Evolutionary conservation across 2,113 vertebrate genomes (phyloP), one percentile per base, ranked within the genome.

Genomic region (Lophius piscatorius): DNA sequence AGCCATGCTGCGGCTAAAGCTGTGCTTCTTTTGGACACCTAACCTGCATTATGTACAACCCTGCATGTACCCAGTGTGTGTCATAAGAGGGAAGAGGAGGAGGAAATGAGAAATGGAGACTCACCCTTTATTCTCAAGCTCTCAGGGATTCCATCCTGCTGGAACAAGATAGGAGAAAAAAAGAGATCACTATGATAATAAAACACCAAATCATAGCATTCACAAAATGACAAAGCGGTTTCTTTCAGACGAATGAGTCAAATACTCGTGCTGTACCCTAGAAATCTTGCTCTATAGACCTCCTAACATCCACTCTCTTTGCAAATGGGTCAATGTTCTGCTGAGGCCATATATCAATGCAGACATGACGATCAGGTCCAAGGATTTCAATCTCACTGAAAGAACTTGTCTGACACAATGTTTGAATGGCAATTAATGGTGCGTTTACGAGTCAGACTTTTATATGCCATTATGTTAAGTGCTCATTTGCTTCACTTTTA

Each of bases 81-180:
- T 51, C 17, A 26, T 2, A 5, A 13, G 9, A 26, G 9, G 16
- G 5, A 44, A 49, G 14, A 29, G 5, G 4, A 2, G 39, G 20
- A 55, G 14, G 36, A 18, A 49, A 47, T 40, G 20, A 69, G 11
- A 71, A 31, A 28, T n/a, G 4, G 4, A 76, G 76, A 84, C 90
- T 80, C 78, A 92, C 92, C 90, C 60, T 90, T 90, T 56, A 86
- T 84, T 58, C 70, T 88, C 70, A 90, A 54, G 59, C 74, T 84
- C 50, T 87, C 88, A 0, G 88, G 76, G 66, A 87, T 82, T 61
- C 82, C 89, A 60, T 92, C 91, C 90, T 92, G 87, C 60, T 42
- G 59, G 38, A 70, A 45, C 10, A 67, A 61, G 29, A 54, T 61
- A 45, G 36, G 9, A 50, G 20, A 38, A 38, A 14, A n/a, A 18